Base-by-base conservation (phyloP, 2,113 vertebrate species). In the Onychostoma macrolepis region DNA sequence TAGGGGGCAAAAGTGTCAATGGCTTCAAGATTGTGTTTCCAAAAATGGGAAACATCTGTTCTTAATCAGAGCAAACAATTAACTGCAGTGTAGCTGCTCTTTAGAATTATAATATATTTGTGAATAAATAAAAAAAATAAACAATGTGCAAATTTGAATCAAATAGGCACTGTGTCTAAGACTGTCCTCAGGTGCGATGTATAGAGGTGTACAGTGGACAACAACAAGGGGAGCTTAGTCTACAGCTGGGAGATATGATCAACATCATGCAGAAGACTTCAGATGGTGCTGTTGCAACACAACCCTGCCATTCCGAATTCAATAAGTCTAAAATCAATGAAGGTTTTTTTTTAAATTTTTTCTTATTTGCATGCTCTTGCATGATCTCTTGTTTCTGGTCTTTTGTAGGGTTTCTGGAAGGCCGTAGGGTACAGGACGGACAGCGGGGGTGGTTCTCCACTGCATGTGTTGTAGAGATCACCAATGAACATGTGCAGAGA, bases 401-500 rank as follows among this genome's bases (percentile, higher is more conserved):
- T n/a, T 56, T 5, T 84, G 24, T 9, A 92, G 86, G 88, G 28
- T 89, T 83, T 61, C 75, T 89, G 72, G 89, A 90, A 72, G 87
- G 91, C 83, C 24, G 50, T 17, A 83, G 77, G 67, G 11, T 86
- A 33, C 19, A 6, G 36, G 83, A 87, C 65, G 83, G 89, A 19
- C 76, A 87, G 71, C 79, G 58, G 11, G 89, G 90, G 63, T 89
- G 87, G 82, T 92, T 90, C 78, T 89, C 90, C 3, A 9, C 48
- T 17, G 45, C 53, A n/a, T 89, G 72, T 17, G 84, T 90, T 50
- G 50, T 24, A 56, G 90, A 90, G 77, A 88, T 91, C 56, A 56
- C 41, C 43, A 90, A 86, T 77, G 90, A 89, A 48, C 86, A 90
- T 45, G 85, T 90, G 63, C 88, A 85, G 81, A 85, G 87, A 63